Evolutionary conservation across 2,888 invertebrate genomes (phyloP), one percentile per base, ranked within the genome.

Genomic region (Apamea anceps): DNA sequence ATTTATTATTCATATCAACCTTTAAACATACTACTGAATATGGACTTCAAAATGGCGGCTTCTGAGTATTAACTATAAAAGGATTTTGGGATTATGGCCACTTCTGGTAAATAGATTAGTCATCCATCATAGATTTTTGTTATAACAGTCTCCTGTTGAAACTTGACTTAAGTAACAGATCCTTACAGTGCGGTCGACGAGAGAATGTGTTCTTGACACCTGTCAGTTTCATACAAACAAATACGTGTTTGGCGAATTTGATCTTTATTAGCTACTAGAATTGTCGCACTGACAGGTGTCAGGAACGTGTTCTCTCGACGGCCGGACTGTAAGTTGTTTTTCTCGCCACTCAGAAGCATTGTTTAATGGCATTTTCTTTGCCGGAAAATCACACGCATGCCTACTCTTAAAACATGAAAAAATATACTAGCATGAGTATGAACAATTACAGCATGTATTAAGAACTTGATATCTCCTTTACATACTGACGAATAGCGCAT

Each of bases 401-500:
- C 15, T 37, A 42, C 37, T 63, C 7, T 42, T 71, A 13, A 48
- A 57, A n/a, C 13, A 72, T 32, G 7, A 48, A 80, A 72, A 80
- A 48, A 12, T 18, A 67, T 28, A 42, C 37, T 72, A 67, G 28
- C 65, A 65, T 81, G 57, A 71, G 25, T 74, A 45, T 10, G 48
- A 75, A 74, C 71, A 82, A 82, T 86, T 82, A 84, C 42, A 48
- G 12, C 28, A 57, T 28, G 42, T 15, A 73, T 57, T 73, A 80
- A 74, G 76, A 86, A 74, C 77, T 48, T 80, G 45, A 83, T 86
- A 80, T 75, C 42, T 75, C 62, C 12, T 60, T 12, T 45, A 54
- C 42, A 51, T 21, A 70, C 72, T 63, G 73, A 71, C n/a, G 42
- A 70, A 71, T n/a, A 84, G 42, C 62, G 84, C 79, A 84, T 88